Percentiles rank a stretch among this genome's conserved stretches.
phyloP scores from a whole-genome alignment of 2,888 invertebrate species.

The Diaprepes abbreviatus region DNA sequence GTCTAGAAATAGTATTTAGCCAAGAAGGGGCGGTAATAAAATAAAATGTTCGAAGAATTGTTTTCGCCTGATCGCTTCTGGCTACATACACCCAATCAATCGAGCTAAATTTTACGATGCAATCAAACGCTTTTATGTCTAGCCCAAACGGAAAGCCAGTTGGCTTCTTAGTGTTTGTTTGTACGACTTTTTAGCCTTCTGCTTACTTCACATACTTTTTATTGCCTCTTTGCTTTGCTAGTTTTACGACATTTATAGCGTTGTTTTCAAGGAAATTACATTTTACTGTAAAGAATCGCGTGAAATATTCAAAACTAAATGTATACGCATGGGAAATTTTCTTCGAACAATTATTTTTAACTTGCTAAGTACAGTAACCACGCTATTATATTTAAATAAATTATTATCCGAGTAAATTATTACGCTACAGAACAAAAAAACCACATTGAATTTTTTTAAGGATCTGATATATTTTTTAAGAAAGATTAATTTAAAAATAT shows the following conservation, averaged over 20 bases:
- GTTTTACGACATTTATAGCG: constrained; percentile 8
- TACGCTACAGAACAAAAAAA: no score
- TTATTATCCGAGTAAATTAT: no score
- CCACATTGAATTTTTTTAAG: no score
- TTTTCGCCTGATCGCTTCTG: constrained; percentile 25
- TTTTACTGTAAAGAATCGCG: no score
- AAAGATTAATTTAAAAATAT: no score
- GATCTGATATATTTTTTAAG: no score
- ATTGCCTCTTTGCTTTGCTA: constrained; percentile 6
- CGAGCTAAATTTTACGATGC: constrained; percentile 40
- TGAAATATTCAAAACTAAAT: no score
- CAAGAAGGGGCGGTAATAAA: constrained; percentile 14
- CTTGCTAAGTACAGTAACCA: no score
- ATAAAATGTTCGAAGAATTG: constrained; percentile 29
- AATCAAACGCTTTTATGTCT: constrained; percentile 31
- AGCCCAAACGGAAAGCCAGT: constrained; percentile 15
- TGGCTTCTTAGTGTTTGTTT: constrained; percentile 17
- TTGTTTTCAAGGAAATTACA: neutral
- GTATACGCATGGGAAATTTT: no score
- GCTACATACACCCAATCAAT: constrained; percentile 36
- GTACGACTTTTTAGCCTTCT: constrained; percentile 6
- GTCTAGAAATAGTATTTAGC: no score
- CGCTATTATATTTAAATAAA: no score
- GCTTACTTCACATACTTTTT: constrained; percentile 20
- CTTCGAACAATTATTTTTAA: no score